These are phyloP conservation scores for Solea solea DNA, from an alignment of 2,113 vertebrate species.

Conservation along the genomic window DNA sequence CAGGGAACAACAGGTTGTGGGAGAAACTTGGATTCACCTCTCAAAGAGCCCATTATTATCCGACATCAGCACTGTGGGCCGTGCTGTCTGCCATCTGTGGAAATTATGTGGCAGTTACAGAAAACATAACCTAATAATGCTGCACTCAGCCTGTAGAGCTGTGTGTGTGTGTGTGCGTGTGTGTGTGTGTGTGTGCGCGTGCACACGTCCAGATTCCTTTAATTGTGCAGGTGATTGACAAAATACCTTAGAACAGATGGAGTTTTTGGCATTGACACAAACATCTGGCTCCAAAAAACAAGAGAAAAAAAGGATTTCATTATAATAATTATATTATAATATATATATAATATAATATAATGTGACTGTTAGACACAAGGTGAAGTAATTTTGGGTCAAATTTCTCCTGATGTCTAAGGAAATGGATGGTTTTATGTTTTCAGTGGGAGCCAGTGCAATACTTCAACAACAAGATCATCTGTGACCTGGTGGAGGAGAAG, in stretches of 20 bases:
- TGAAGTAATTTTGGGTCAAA: not conserved
- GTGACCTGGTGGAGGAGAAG: conserved; percentile 97
- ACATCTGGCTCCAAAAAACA: not conserved
- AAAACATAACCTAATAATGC: conserved; percentile 18
- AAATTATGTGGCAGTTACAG: conserved; percentile 36
- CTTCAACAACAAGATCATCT: conserved; percentile 99
- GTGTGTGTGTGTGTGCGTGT: conserved; percentile 12
- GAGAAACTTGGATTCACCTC: conserved; percentile 57
- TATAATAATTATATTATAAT: too few species aligned
- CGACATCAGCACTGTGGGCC: conserved; percentile 40
- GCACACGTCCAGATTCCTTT: conserved; percentile 49
- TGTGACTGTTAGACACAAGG: not conserved
- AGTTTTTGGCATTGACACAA: not conserved
- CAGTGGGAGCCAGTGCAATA: conserved; percentile 99
- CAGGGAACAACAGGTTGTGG: conserved; percentile 50
- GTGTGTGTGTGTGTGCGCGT: too few species aligned
- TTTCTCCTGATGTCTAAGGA: not conserved
- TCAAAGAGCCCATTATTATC: conserved; percentile 70
- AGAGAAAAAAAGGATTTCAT: not conserved
- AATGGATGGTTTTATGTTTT: conserved; percentile 34
- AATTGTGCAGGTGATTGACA: conserved; percentile 56
- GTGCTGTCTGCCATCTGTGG: conserved; percentile 30
- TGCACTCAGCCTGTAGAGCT: not conserved
- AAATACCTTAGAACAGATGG: not conserved
- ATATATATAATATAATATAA: too few species aligned